Evolutionary conservation across 92 coral and sea anemone species (phyloP).

Genomic region (Epizoanthus stellaris): DNA sequence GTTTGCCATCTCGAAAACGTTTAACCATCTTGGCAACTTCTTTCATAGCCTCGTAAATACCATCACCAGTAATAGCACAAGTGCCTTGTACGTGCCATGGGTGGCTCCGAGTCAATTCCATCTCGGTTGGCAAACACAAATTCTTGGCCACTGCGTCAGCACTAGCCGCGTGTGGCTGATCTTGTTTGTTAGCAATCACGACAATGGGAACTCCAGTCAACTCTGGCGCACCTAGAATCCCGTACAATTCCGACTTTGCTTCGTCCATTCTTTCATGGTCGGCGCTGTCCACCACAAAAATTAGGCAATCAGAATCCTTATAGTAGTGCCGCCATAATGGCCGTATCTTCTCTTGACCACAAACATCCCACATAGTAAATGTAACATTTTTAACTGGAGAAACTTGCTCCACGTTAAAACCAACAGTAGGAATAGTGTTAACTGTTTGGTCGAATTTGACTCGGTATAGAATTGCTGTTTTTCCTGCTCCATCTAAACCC

Average conservation of each 20-base stretch:
- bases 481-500: constrained; percentile 86
- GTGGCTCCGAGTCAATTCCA: constrained; percentile 42
- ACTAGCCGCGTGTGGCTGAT: constrained; percentile 65
- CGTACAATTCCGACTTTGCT: constrained; percentile 57
- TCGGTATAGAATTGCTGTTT: constrained; percentile 81
- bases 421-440: constrained; percentile 75
- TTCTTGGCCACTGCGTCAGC: constrained; percentile 63
- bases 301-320: constrained; percentile 63
- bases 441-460: constrained; percentile 80
- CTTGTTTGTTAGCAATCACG: constrained; percentile 84
- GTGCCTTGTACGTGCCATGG: constrained; percentile 79
- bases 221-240: constrained; percentile 64
- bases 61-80: constrained; percentile 75
- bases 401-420: constrained; percentile 81
- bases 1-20: constrained; percentile 44
- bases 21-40: constrained; percentile 74
- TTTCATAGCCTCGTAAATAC: constrained; percentile 72
- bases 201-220: constrained; percentile 67
- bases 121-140: constrained; percentile 46
- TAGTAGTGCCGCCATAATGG: constrained; percentile 78
- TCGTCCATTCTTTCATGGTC: constrained; percentile 72
- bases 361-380: constrained; percentile 80
- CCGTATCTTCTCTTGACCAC: constrained; percentile 81
- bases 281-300: constrained; percentile 82
- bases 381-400: constrained; percentile 69